These are phyloP conservation scores for Bombus cullumanus DNA, from an alignment of 1,140 invertebrate genomes.

Conservation along the genomic window DNA sequence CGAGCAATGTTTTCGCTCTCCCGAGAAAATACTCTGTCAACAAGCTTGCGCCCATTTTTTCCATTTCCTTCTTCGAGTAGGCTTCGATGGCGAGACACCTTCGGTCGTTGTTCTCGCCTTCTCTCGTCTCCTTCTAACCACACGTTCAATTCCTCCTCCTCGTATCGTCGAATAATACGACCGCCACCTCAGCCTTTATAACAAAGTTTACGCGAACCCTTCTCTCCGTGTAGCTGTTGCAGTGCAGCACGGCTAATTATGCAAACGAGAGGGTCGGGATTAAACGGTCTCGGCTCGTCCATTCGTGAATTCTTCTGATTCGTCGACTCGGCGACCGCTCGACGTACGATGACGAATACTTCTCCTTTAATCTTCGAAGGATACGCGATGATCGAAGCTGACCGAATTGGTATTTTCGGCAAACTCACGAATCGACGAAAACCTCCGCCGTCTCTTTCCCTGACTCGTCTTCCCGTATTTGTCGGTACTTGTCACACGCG, in stretches of 20 bases:
- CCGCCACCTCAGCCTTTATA: conserved; percentile 7
- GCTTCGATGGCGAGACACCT: conserved; percentile 7
- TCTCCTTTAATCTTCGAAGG: neutral
- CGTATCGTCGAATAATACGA: conserved; percentile 13
- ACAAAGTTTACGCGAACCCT: conserved; percentile 36
- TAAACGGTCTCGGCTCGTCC: conserved; percentile 67
- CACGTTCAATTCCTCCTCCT: neutral
- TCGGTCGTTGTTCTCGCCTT: conserved; percentile 30
- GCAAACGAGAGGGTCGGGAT: conserved; percentile 65
- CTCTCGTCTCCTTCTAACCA: neutral
- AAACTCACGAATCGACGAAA: conserved; percentile 57
- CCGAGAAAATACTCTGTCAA: conserved; percentile 10
- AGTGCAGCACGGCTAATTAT: conserved; percentile 63
- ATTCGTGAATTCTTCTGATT: conserved; percentile 61
- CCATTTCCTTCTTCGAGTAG: conserved; percentile 14
- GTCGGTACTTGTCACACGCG: conserved; percentile 52
- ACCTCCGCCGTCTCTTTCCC: conserved; percentile 50
- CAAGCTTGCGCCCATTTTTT: conserved; percentile 43
- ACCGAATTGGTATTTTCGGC: conserved; percentile 14
- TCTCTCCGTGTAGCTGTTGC: conserved; percentile 39
- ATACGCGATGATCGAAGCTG: neutral
- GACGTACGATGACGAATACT: neutral
- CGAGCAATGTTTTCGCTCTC: conserved; percentile 15
- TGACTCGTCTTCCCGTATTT: conserved; percentile 38
- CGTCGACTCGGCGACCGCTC: neutral